Conservation (phyloP, 2,797 vertebrate genomes). For the Amblyopsis hoosieri region DNA sequence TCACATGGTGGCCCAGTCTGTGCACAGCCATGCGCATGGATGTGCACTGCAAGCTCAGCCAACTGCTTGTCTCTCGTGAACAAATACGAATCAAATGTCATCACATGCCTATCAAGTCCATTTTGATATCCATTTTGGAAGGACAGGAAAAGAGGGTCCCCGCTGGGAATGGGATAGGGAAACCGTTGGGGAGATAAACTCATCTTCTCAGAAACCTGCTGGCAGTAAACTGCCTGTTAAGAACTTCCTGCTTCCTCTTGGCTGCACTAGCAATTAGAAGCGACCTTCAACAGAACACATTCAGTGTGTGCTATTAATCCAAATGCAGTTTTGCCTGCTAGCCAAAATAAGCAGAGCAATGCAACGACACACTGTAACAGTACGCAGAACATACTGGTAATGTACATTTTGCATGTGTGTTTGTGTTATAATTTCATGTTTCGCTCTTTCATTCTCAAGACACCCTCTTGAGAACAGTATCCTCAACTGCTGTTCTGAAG, state of each 20-base stretch:
- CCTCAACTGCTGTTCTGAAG: too few relatives aligned
- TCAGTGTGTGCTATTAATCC: neutral
- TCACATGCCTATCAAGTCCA: neutral
- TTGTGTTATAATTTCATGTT: too few relatives aligned
- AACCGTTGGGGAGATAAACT: constrained; percentile 40
- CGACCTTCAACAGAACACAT: constrained; percentile 48
- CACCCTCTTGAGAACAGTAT: too few relatives aligned
- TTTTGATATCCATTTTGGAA: constrained; percentile 11
- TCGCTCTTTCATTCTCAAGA: too few relatives aligned
- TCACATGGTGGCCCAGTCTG: too few relatives aligned
- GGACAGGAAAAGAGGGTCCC: constrained; percentile 19
- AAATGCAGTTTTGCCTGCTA: neutral
- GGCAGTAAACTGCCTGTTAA: constrained; percentile 61
- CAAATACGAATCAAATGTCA: neutral
- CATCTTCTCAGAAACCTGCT: constrained; percentile 40
- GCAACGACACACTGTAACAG: neutral
- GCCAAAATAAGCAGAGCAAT: neutral
- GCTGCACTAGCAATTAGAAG: constrained; percentile 16
- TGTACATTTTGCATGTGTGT: neutral
- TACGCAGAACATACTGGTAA: neutral
- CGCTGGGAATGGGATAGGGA: constrained; percentile 49
- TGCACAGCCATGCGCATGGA: neutral
- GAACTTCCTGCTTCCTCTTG: constrained; percentile 46
- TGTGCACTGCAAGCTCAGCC: too few relatives aligned
- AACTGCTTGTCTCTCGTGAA: too few relatives aligned